A percentile compares a stretch with the other conserved stretches of the same genome.
Conservation (phyloP, 2,888 invertebrate genomes). For the Aplocera efformata region DNA sequence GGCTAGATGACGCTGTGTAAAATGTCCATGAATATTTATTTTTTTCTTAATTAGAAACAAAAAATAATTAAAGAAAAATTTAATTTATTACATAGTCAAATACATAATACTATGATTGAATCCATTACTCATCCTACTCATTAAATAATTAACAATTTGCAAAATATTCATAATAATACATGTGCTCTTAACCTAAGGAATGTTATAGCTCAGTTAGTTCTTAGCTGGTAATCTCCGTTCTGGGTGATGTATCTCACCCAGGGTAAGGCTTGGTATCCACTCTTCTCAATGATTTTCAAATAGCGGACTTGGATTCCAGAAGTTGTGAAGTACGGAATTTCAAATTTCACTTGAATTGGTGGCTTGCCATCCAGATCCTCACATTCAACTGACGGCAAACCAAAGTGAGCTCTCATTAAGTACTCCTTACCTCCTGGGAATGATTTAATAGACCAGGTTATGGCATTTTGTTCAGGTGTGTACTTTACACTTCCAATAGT, state of each 20-base stretch:
- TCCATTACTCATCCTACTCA: conserved; percentile 29
- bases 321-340: conserved; percentile 99
- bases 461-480: conserved; percentile 97
- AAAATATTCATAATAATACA: conserved; percentile 47
- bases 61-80: conserved; percentile 39
- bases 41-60: no score
- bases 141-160: conserved; percentile 46
- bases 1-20: no score
- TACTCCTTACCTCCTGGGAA: conserved; percentile 99
- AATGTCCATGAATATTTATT: no score
- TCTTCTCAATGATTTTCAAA: conserved; percentile 98
- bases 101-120: conserved; percentile 56
- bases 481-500: conserved; percentile 98
- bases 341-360: conserved; percentile 99
- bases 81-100: conserved; percentile 57
- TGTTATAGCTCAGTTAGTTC: conserved; percentile 86
- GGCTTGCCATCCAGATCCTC: conserved; percentile 98
- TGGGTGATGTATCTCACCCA: conserved; percentile 99
- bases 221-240: conserved; percentile 98
- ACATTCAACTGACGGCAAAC: conserved; percentile 95
- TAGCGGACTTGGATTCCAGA: conserved; percentile 99
- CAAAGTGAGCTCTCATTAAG: conserved; percentile 98
- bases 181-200: conserved; percentile 42
- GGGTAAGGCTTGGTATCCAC: conserved; percentile 98
- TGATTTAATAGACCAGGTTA: conserved; percentile 98